Percentiles rank a stretch among this genome's conserved stretches.
Evolutionary conservation across 1,140 invertebrate species (phyloP).

Genomic region (Augochlora pura): DNA sequence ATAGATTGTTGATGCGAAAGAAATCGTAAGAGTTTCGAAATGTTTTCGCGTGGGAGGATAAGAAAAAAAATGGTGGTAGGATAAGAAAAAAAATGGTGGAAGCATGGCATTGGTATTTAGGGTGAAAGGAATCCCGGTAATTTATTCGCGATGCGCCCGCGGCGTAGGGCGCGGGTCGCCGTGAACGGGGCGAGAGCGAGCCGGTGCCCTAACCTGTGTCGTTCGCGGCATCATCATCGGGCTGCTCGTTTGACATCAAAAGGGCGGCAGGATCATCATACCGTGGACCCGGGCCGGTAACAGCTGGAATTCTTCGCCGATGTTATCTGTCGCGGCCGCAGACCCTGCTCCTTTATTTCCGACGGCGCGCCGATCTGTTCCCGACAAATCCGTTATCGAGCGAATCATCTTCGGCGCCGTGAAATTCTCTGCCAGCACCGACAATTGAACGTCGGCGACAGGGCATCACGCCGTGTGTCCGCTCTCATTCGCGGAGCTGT

Average conservation of each 20-base stretch:
- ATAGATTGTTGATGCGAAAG: too few relatives aligned
- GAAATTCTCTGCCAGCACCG: neutral
- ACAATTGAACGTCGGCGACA: conserved; percentile 21
- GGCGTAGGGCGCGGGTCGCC: too few relatives aligned
- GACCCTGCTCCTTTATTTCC: conserved; percentile 10
- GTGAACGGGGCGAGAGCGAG: too few relatives aligned
- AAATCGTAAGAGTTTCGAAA: too few relatives aligned
- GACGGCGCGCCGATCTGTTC: neutral
- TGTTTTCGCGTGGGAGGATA: too few relatives aligned
- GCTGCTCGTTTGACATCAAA: conserved; percentile 46
- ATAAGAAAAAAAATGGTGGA: too few relatives aligned
- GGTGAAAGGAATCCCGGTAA: too few relatives aligned
- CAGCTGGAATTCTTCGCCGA: conserved; percentile 5
- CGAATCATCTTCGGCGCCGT: conserved; percentile 9
- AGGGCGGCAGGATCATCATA: conserved; percentile 24
- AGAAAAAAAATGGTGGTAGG: too few relatives aligned
- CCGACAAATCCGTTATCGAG: neutral
- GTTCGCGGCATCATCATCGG: conserved; percentile 22
- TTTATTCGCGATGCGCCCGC: too few relatives aligned
- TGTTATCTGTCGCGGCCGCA: conserved; percentile 10
- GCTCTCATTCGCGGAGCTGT: too few relatives aligned
- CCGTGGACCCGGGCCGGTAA: neutral
- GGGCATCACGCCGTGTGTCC: too few relatives aligned
- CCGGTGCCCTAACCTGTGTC: conserved; percentile 32
- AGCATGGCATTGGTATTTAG: too few relatives aligned